Conservation (phyloP, 2,888 invertebrate species). For the Myopa tessellatipennis region DNA sequence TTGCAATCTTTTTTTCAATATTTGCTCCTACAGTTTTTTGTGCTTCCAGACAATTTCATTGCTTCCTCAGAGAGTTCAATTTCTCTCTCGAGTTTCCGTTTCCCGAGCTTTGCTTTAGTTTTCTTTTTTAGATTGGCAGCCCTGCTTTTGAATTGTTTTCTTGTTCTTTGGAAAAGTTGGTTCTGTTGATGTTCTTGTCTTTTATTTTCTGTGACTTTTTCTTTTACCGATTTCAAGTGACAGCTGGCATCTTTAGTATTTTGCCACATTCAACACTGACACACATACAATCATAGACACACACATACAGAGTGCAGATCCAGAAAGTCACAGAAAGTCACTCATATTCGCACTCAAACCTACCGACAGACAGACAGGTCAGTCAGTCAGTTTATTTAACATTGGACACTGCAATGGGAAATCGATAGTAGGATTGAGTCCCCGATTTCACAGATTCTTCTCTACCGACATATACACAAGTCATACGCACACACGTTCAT, state of each 20-base stretch:
- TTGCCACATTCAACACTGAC: not conserved
- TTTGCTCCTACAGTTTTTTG: not conserved
- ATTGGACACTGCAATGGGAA: not conserved
- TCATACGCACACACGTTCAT: too few relatives aligned
- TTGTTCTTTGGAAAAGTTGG: not conserved
- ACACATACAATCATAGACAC: not conserved
- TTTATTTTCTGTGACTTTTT: not conserved
- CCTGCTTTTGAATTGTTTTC: not conserved
- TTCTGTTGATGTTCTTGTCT: not conserved
- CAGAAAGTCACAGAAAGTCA: too few relatives aligned
- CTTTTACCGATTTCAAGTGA: conserved; percentile 18
- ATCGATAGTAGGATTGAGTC: not conserved
- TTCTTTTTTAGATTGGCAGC: not conserved
- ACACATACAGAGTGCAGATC: too few relatives aligned
- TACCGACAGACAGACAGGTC: not conserved
- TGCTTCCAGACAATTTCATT: conserved; percentile 33
- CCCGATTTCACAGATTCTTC: too few relatives aligned
- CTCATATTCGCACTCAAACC: too few relatives aligned
- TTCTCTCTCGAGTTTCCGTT: conserved; percentile 18
- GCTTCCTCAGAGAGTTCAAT: conserved; percentile 31
- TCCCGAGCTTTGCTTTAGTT: not conserved
- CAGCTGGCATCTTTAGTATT: conserved; percentile 31
- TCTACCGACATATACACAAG: too few relatives aligned
- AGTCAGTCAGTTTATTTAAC: not conserved
- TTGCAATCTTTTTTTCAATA: conserved; percentile 4